Base-by-base conservation (phyloP, 2,888 invertebrate genomes). In the Cenopis cana region DNA sequence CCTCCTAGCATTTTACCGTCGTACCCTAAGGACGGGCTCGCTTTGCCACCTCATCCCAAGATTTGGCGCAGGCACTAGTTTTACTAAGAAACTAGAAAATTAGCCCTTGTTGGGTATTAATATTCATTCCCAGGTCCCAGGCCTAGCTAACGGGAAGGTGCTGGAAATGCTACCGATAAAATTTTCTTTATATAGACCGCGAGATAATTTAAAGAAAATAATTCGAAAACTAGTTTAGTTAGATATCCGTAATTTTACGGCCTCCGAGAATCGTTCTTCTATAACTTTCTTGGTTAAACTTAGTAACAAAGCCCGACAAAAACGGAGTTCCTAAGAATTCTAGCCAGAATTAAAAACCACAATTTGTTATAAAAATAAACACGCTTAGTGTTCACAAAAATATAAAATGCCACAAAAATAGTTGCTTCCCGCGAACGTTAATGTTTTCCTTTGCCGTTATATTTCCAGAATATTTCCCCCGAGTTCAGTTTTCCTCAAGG, bases 361-460 rank as follows among this genome's bases (percentile, higher is more conserved):
- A 8, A 46, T 46, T 46, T 24, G 20, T 6, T 6, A 20, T 4
- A 1, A 24, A 54, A 20, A 14, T n/a, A 54, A 11, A 9, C 17
- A 49, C 3, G n/a, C 11, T 18, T 14, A 41, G 29, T 61, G 17
- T 49, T 18, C 49, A 20, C 8, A 9, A 52, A 18, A 62, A 62
- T 33, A 49, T 17, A 50, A 36, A 46, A 36, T 29, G 2, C 56
- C 12, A 38, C 29, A 36, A 50, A 52, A 64, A 38, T 52, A 14
- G 62, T 52, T 36, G 11, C 62, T 18, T 68, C 38, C 64, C 50
- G 50, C 18, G 52, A 29, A 24, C 24, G 20, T n/a, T 57, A 50
- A 68, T 68, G 50, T 69, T 65, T 69, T 59, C 64, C 57, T 64
- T 12, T 24, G 14, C 24, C 64, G 69, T 57, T 56, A 69, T 62